phyloP scores from a whole-genome alignment of 23 tunicate species.

The Styela clava region DNA sequence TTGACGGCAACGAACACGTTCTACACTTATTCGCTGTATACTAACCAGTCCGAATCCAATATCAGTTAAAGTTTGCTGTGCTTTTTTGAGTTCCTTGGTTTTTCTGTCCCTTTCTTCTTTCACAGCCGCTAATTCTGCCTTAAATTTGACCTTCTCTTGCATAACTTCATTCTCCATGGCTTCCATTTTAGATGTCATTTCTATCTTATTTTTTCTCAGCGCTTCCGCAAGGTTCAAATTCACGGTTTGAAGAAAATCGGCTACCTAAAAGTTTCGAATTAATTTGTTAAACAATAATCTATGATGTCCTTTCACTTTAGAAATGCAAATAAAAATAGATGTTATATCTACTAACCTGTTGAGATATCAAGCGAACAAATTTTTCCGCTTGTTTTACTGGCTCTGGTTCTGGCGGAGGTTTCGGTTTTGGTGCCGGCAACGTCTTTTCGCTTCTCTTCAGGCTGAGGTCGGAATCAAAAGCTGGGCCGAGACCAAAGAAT shows the following conservation, averaged over 20 bases:
- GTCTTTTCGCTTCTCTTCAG: background rate
- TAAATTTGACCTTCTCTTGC: constrained; percentile 20
- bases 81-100: constrained; percentile 19
- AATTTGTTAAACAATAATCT: background rate
- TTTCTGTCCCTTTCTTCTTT: constrained; percentile 22
- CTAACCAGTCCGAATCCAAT: constrained; percentile 10
- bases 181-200: background rate
- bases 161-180: constrained; percentile 13
- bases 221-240: constrained; percentile 30
- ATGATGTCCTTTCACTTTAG: background rate
- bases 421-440: constrained; percentile 17
- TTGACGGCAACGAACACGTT: too few relatives aligned
- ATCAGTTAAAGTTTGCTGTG: constrained; percentile 16
- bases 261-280: constrained; percentile 11
- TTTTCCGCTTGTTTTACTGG: constrained; percentile 49
- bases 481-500: constrained; percentile 28
- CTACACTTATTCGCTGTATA: too few relatives aligned
- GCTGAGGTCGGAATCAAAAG: background rate
- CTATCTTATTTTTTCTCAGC: constrained; percentile 9
- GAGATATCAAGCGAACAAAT: constrained; percentile 36
- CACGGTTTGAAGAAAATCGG: constrained; percentile 20
- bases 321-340: too few relatives aligned
- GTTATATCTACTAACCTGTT: constrained; percentile 17
- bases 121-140: constrained; percentile 25
- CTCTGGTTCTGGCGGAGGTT: constrained; percentile 24